These are phyloP conservation scores for Dryocosmus kuriphilus DNA, from an alignment of 2,888 invertebrate genomes.

Conservation along the genomic window DNA sequence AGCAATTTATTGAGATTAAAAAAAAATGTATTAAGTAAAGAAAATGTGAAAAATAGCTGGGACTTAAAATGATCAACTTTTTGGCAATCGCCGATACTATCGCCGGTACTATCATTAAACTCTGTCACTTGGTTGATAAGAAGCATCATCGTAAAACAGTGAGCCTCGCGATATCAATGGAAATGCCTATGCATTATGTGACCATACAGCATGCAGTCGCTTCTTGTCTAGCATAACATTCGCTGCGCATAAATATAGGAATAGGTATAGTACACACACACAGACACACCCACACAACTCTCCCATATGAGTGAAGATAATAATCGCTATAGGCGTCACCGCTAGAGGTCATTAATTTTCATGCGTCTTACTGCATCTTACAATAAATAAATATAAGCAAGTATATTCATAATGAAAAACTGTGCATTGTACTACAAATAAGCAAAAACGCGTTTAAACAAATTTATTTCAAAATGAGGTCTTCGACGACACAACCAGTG, in stretches of 20 bases:
- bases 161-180: not conserved
- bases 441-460: too few relatives aligned
- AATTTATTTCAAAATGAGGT: too few relatives aligned
- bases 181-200: not conserved
- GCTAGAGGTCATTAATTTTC: not conserved
- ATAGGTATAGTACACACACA: not conserved
- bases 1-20: too few relatives aligned
- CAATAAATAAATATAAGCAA: too few relatives aligned
- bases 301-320: not conserved
- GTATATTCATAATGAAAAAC: too few relatives aligned
- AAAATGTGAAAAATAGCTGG: too few relatives aligned
- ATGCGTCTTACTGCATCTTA: not conserved
- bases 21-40: too few relatives aligned
- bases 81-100: too few relatives aligned
- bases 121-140: not conserved
- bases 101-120: not conserved
- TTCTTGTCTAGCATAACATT: not conserved
- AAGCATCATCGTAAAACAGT: not conserved
- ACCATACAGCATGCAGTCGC: not conserved
- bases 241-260: not conserved
- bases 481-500: too few relatives aligned
- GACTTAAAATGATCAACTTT: too few relatives aligned
- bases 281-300: not conserved
- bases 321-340: not conserved
- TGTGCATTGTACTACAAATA: too few relatives aligned